Conservation (phyloP, 2,888 invertebrate species). For the Apantesis nais region DNA sequence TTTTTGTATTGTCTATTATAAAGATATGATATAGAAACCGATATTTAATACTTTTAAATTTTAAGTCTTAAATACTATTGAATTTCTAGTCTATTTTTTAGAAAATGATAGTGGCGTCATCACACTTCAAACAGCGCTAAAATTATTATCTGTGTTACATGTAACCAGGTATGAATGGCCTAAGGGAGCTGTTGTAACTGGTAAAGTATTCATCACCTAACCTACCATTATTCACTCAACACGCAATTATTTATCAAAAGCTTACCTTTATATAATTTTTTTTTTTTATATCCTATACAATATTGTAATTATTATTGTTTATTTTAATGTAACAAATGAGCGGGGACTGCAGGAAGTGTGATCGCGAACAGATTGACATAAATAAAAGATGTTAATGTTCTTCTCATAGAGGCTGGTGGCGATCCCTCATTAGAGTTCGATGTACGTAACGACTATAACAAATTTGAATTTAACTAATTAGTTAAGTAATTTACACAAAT, state of each 20-base stretch:
- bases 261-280: too few relatives aligned
- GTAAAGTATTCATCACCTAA: constrained; percentile 19
- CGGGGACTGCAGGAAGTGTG: constrained; percentile 55
- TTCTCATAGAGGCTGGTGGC: constrained; percentile 58
- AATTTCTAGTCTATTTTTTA: neutral
- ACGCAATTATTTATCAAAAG: too few relatives aligned
- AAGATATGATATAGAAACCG: too few relatives aligned
- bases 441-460: neutral
- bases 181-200: constrained; percentile 23
- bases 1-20: too few relatives aligned
- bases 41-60: too few relatives aligned
- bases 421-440: constrained; percentile 8
- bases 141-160: constrained; percentile 23
- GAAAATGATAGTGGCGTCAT: constrained; percentile 25
- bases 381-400: constrained; percentile 40
- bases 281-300: too few relatives aligned
- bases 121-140: constrained; percentile 29
- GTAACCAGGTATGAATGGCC: constrained; percentile 37
- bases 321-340: constrained; percentile 32
- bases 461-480: neutral
- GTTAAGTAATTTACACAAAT: too few relatives aligned
- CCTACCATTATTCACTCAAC: too few relatives aligned
- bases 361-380: constrained; percentile 54
- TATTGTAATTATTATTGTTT: too few relatives aligned
- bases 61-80: too few relatives aligned